A percentile compares a stretch with the other conserved stretches of the same genome.
Evolutionary conservation across 2,113 vertebrate species (phyloP).

Genomic region (Antidorcas marsupialis): DNA sequence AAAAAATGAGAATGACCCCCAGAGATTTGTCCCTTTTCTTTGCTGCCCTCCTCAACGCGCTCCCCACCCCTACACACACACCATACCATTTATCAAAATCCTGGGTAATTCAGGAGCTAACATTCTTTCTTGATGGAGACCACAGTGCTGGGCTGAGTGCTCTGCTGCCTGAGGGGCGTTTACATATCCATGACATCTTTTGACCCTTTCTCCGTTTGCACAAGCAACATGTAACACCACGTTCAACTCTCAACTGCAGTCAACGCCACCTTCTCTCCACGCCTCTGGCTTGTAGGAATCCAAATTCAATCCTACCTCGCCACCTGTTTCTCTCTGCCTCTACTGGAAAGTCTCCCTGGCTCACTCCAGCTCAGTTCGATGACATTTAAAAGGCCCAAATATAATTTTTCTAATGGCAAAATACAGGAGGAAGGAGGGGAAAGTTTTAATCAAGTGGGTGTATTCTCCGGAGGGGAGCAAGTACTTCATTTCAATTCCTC

Average conservation of each 20-base stretch:
- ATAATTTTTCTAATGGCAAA: slow-evolving; percentile 64
- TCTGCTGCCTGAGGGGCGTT: not conserved
- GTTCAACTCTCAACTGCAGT: not conserved
- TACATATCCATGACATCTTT: rapidly evolving
- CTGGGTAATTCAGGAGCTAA: rapidly evolving
- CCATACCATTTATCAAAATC: not conserved
- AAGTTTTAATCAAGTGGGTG: slow-evolving; percentile 70
- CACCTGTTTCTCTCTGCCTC: not conserved
- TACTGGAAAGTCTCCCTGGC: not conserved
- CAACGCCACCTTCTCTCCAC: no score
- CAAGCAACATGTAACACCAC: rapidly evolving
- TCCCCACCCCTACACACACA: no score
- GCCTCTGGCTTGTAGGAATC: not conserved
- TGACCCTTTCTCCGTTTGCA: not conserved
- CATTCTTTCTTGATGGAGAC: not conserved
- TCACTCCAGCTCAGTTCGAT: not conserved
- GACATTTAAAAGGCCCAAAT: slow-evolving; percentile 25
- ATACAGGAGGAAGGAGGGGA: slow-evolving; percentile 41
- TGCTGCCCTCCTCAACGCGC: not conserved
- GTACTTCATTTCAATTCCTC: slow-evolving; percentile 77
- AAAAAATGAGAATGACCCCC: not conserved
- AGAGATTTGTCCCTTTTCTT: not conserved
- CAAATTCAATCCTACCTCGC: not conserved
- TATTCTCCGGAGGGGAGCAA: slow-evolving; percentile 75
- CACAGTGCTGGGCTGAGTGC: not conserved